A percentile compares a stretch with the other conserved stretches of the same genome.
phyloP scores from a whole-genome alignment of 1,140 invertebrate genomes.

The Trichonephila inaurata region DNA sequence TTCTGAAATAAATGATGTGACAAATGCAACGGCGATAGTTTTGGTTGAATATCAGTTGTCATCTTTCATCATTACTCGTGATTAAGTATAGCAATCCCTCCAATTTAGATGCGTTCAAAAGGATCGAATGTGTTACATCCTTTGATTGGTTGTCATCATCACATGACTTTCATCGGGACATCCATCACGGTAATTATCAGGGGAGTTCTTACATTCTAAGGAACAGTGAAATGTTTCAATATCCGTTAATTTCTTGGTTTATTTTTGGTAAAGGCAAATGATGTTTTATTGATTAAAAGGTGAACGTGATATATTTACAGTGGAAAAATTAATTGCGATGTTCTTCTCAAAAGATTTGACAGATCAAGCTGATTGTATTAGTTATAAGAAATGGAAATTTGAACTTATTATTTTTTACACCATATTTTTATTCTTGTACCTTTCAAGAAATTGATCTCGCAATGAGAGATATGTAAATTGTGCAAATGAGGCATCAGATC shows the following conservation, averaged over 20 bases:
- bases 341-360: too few species aligned
- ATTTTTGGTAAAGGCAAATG: too few species aligned
- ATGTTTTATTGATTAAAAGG: too few species aligned
- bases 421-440: too few species aligned
- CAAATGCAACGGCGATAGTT: background rate
- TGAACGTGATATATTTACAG: background rate
- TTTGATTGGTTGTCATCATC: slow-evolving; percentile 37
- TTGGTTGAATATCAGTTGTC: slow-evolving; percentile 7
- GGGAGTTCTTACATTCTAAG: background rate
- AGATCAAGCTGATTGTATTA: too few species aligned
- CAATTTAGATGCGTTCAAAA: background rate
- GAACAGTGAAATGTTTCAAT: background rate
- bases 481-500: too few species aligned
- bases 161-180: background rate
- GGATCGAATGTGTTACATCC: background rate
- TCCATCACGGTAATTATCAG: background rate
- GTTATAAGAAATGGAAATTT: too few species aligned
- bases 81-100: slow-evolving; percentile 23
- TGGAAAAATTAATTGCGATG: too few species aligned
- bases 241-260: too few species aligned
- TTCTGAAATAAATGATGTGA: background rate
- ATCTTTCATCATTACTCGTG: slow-evolving; percentile 36
- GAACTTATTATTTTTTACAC: too few species aligned
- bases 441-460: too few species aligned
- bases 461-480: too few species aligned